A percentile compares a stretch with the other conserved stretches of the same genome.
Conservation (phyloP, 1,140 invertebrate genomes). For the Drosophila kikkawai region DNA sequence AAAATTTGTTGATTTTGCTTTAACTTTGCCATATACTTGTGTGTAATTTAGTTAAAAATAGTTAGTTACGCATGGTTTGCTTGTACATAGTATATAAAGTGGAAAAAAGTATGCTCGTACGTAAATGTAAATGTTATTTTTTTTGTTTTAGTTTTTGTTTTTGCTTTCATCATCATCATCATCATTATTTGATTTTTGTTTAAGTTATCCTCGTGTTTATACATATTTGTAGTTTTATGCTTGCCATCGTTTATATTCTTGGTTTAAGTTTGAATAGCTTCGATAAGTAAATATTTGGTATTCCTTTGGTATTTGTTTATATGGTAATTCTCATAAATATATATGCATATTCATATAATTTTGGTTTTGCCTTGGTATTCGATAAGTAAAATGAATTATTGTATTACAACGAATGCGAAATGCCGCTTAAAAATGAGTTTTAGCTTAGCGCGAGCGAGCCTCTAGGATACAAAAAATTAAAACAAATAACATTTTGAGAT, state of each 20-base stretch:
- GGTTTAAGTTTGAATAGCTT: conserved; percentile 65
- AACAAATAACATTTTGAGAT: conserved; percentile 61
- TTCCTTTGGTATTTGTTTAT: conserved; percentile 45
- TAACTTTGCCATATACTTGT: conserved; percentile 56
- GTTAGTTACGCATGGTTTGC: conserved; percentile 45
- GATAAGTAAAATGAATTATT: conserved; percentile 71
- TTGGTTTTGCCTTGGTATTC: conserved; percentile 42
- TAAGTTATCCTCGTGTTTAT: conserved; percentile 39
- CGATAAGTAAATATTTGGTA: conserved; percentile 73
- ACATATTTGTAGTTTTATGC: conserved; percentile 46
- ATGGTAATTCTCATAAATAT: conserved; percentile 48
- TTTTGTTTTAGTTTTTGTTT: conserved; percentile 12
- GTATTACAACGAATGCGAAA: conserved; percentile 79
- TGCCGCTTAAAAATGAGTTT: conserved; percentile 73
- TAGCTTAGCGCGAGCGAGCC: conserved; percentile 74
- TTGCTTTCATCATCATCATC: conserved; percentile 32
- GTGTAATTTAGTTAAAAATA: conserved; percentile 69
- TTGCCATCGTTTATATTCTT: conserved; percentile 47
- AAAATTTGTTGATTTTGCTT: conserved; percentile 42
- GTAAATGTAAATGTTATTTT: conserved; percentile 40
- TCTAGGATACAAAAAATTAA: conserved; percentile 50
- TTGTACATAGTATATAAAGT: conserved; percentile 74
- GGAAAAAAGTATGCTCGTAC: conserved; percentile 72
- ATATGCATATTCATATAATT: conserved; percentile 45
- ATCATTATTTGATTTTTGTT: conserved; percentile 47